These are phyloP conservation scores for Heliopora coerulea DNA, from an alignment of 92 coral and sea anemone genomes.

Conservation along the genomic window DNA sequence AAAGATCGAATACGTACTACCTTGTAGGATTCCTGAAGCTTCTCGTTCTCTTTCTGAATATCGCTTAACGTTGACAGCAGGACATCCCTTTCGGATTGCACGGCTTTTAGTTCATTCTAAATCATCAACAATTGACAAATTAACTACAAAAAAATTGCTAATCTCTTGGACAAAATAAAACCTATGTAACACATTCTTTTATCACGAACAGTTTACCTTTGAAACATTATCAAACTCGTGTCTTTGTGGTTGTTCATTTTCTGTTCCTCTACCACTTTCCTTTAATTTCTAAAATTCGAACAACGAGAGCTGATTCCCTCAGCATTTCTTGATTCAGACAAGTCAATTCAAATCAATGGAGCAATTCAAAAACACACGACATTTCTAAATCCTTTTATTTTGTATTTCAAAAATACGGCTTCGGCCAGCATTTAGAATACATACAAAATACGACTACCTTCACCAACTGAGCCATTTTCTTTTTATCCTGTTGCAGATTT, in stretches of 20 bases:
- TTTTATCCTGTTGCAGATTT: conserved; percentile 31
- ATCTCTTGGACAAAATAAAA: too few relatives aligned
- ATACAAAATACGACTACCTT: conserved; percentile 4
- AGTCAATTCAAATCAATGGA: too few relatives aligned
- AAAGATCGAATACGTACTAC: too few relatives aligned
- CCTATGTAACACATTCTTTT: too few relatives aligned
- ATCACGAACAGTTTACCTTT: too few relatives aligned
- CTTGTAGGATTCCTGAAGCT: conserved; percentile 70
- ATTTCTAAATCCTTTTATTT: too few relatives aligned
- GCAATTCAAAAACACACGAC: too few relatives aligned
- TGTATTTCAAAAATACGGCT: too few relatives aligned
- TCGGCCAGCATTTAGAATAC: background rate
- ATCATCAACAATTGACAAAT: background rate
- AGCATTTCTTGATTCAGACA: too few relatives aligned
- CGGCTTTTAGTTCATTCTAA: conserved; percentile 26
- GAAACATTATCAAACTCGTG: background rate
- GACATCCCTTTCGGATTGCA: conserved; percentile 66
- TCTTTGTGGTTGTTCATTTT: background rate
- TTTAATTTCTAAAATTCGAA: background rate
- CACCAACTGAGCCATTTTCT: conserved; percentile 36
- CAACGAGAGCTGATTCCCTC: background rate
- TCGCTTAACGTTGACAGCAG: conserved; percentile 73
- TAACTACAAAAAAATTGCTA: too few relatives aligned
- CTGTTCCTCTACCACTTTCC: background rate
- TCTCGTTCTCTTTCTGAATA: conserved; percentile 64